Conservation (phyloP, 1,140 invertebrate species). For the Cydia amplana region DNA sequence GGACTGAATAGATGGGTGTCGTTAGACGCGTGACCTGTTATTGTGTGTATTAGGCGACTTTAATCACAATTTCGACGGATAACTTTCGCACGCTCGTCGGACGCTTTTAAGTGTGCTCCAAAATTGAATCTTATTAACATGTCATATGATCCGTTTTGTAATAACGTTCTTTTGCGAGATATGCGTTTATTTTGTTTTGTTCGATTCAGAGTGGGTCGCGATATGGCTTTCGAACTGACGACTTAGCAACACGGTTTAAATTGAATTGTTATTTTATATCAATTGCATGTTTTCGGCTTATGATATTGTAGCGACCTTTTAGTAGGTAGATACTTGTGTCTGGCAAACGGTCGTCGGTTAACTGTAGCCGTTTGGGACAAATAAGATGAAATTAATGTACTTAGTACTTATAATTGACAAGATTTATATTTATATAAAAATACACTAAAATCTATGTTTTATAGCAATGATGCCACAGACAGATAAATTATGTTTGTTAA, state of each 20-base stretch:
- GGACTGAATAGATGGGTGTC: conserved; percentile 53
- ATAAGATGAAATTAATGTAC: not conserved
- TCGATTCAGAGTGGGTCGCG: conserved; percentile 62
- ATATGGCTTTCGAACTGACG: conserved; percentile 72
- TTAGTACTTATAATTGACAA: not conserved
- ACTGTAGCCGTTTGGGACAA: not conserved
- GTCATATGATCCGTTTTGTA: not conserved
- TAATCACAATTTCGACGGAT: conserved; percentile 71
- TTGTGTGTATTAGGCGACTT: conserved; percentile 78
- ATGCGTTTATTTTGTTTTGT: not conserved
- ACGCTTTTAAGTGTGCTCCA: not conserved
- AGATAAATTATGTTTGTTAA: too few relatives aligned
- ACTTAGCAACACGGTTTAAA: conserved; percentile 66
- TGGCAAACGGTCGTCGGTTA: conserved; percentile 1
- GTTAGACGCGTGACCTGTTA: conserved; percentile 77
- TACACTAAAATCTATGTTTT: not conserved
- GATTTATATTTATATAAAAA: conserved; percentile 33
- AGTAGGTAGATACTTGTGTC: not conserved
- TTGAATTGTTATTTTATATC: conserved; percentile 60
- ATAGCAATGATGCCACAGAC: too few relatives aligned
- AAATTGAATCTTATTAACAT: not conserved
- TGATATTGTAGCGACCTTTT: conserved; percentile 16
- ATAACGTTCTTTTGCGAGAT: not conserved
- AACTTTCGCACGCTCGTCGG: not conserved
- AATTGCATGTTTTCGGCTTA: conserved; percentile 16